Conservation (phyloP, 37 sponge, comb jelly and placozoan genomes). For the Bolinopsis microptera region DNA sequence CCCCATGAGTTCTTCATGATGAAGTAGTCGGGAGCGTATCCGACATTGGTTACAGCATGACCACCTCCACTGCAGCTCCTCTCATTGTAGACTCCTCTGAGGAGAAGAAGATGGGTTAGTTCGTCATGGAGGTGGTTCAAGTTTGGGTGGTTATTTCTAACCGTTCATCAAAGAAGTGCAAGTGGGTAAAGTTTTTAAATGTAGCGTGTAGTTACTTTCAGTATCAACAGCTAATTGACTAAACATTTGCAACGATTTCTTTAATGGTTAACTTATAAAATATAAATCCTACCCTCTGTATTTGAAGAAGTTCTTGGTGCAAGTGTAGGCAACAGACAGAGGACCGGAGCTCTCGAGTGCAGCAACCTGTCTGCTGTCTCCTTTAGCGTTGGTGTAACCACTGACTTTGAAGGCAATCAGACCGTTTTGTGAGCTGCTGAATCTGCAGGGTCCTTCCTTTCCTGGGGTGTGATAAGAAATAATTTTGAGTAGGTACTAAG, state of each 20-base stretch:
- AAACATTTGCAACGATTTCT: no score
- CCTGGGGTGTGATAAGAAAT: neutral
- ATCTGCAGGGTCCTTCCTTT: neutral
- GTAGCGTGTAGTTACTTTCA: no score
- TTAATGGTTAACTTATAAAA: no score
- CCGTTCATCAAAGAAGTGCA: no score
- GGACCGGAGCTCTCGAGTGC: neutral
- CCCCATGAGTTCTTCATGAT: conserved; percentile 15
- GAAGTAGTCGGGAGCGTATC: conserved; percentile 8
- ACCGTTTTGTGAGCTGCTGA: neutral
- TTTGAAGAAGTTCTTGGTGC: neutral
- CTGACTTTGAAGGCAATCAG: conserved; percentile 32
- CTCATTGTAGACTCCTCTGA: neutral
- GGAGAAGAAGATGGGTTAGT: no score
- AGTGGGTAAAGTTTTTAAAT: no score
- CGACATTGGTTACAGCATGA: conserved; percentile 18
- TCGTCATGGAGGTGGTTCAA: no score
- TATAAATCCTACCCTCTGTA: conserved; percentile 14
- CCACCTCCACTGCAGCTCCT: conserved; percentile 13
- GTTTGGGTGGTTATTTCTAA: no score
- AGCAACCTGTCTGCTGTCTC: neutral
- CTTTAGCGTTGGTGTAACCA: neutral
- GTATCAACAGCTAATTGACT: no score
- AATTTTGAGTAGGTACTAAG: no score
- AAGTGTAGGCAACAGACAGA: conserved; percentile 5